Base-by-base conservation (phyloP, 2,113 vertebrate species). In the Copsychus sechellarum region DNA sequence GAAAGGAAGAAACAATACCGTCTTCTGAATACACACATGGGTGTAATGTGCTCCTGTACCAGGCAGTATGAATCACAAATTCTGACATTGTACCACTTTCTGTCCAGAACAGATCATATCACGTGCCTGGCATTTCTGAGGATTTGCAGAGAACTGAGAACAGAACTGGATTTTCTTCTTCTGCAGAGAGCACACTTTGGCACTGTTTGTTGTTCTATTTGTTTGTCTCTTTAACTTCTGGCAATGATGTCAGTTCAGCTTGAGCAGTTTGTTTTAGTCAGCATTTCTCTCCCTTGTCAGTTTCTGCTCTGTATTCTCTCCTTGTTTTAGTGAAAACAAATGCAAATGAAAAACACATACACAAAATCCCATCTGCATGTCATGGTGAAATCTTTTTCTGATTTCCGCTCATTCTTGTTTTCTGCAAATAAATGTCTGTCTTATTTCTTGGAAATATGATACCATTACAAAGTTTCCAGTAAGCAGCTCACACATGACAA, bases 91-190 rank as follows among this genome's bases (percentile, higher is more conserved):
- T 11, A 26, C 12, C 76, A 20, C 6, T 80, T 4, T 57, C 16
- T 2, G 1, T 81, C 19, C 34, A 47, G 48, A 81, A 8, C 31
- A 51, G 64, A 34, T 89, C 21, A 2, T 34, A 33, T 60, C 61
- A 29, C 6, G 3, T 92, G 34, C 21, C 33, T 3, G 6, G 57
- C 21, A 8, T 91, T 91, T 58, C 33, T 87, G 42, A 80, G 76
- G 38, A 50, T 92, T 92, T 91, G 42, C 67, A 80, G 21, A 77
- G 54, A 69, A 65, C 62, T 53, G 56, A 82, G 47, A 77, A 54
- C 42, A 70, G 61, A 87, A 47, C 33, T 82, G 45, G n/a, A 54
- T 95, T 89, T 95, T 90, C 58, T 73, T 65, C 43, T 87, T 91
- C 38, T 3, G 3, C 40, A 85, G 24, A 58, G 69, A 74, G 19